Evolutionary conservation across 2,113 vertebrate species (phyloP).

Genomic region (Peucedramus taeniatus): DNA sequence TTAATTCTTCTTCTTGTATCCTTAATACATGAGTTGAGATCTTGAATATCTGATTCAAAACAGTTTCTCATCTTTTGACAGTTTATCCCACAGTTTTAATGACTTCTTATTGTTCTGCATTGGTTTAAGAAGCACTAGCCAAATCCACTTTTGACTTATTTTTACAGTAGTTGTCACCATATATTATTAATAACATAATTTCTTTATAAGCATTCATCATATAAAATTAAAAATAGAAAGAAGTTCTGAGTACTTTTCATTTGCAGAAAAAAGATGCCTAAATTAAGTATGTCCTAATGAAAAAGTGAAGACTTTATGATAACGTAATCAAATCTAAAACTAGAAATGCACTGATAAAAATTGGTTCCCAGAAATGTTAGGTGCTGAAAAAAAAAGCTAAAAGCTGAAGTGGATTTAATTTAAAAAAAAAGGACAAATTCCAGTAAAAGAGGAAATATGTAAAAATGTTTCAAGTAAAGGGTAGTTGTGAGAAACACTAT

Average conservation of each 20-base stretch:
- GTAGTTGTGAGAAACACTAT: not conserved
- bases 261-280: not conserved
- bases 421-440: not conserved
- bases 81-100: not conserved
- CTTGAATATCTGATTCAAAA: not conserved
- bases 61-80: not conserved
- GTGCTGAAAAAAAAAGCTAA: not conserved
- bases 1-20: not conserved
- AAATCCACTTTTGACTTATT: not conserved
- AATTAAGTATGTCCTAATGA: not conserved
- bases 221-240: not conserved
- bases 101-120: not conserved
- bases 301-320: not conserved
- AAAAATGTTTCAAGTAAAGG: not conserved
- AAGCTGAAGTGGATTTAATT: not conserved
- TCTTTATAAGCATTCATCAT: not conserved
- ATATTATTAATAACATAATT: not conserved
- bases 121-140: not conserved
- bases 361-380: not conserved
- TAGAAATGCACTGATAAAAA: not conserved
- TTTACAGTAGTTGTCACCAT: not conserved
- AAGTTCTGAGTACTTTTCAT: not conserved
- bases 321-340: constrained; percentile 17
- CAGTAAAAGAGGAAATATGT: not conserved
- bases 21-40: not conserved